Evolutionary conservation across 2,113 vertebrate species (phyloP), one percentile per base, ranked within the genome.

Genomic region (Nibea coibor): DNA sequence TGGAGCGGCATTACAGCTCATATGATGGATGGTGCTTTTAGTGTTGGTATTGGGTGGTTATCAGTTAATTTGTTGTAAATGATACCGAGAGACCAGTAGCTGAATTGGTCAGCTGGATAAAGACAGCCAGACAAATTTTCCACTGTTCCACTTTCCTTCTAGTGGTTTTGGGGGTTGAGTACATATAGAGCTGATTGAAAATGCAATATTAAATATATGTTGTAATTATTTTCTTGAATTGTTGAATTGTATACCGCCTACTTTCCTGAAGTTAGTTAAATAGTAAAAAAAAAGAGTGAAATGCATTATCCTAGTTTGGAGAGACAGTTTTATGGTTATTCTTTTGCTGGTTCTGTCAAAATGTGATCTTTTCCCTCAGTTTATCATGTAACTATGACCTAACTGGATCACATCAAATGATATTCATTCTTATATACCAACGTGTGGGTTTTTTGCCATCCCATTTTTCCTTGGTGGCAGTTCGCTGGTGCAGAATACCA

Each of bases 11-110:
- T 87, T 83, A 77, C 83, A 87, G 81, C 77, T 83, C 53, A 26
- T 51, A 77, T 90, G 91, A 94, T 93, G 90, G 86, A 93, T 93
- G 81, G 85, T 83, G 68, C 70, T 84, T 88, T 83, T 89, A 79
- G 78, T 93, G 89, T 93, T 93, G 81, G 80, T 93, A 72, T 93
- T 94, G 92, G 91, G 88, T 88, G 87, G 90, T 89, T 92, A 93
- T 93, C 91, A 89, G 83, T 90, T 92, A 78, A 83, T 89, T 90
- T 43, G 72, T 81, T 89, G 91, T 91, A 93, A 93, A 81, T 88
- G 69, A 93, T 89, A 91, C 89, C 51, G 64, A 86, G 83, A 74
- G 69, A 66, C 82, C 82, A 75, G 75, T 80, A 85, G 82, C 85
- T 64, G 61, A 77, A 69, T 71, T 78, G 79, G 78, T 87, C 80